These are phyloP conservation scores for Diadromus collaris DNA, from an alignment of 2,888 invertebrate genomes.

Conservation along the genomic window DNA sequence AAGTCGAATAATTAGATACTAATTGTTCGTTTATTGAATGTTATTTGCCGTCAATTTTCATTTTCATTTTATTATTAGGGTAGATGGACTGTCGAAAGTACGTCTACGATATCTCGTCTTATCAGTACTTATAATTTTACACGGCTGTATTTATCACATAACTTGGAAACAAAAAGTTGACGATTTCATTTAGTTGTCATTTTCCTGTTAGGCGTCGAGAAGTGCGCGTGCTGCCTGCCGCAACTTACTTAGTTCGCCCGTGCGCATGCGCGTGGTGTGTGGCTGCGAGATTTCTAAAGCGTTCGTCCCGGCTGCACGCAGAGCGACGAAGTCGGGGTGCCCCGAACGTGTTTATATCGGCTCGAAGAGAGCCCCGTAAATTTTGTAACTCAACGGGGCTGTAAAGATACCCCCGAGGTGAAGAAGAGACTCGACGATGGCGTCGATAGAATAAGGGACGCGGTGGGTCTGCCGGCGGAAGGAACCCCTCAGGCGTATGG, in stretches of 20 bases:
- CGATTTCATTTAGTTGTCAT: background rate
- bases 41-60: too few species aligned
- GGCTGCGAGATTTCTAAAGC: slow-evolving; percentile 23
- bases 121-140: too few species aligned
- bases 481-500: slow-evolving; percentile 12
- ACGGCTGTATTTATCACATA: background rate
- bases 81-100: too few species aligned
- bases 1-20: too few species aligned
- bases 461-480: slow-evolving; percentile 3
- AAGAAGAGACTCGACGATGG: slow-evolving; percentile 59
- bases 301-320: slow-evolving; percentile 14
- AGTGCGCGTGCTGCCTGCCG: slow-evolving; percentile 11
- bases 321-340: slow-evolving; percentile 40
- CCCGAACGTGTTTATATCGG: slow-evolving; percentile 72
- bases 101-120: too few species aligned
- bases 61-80: too few species aligned
- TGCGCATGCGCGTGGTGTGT: background rate
- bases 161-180: background rate
- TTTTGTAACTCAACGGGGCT: slow-evolving; percentile 73
- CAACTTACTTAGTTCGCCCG: background rate
- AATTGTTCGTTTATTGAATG: too few species aligned
- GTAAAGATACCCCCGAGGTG: slow-evolving; percentile 64
- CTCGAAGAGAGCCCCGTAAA: slow-evolving; percentile 71
- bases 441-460: slow-evolving; percentile 55
- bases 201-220: background rate